A percentile compares a stretch with the other conserved stretches of the same genome.
These are phyloP conservation scores for Macrosteles quadrilineatus DNA, from an alignment of 1,140 invertebrate species.

Conservation along the genomic window DNA sequence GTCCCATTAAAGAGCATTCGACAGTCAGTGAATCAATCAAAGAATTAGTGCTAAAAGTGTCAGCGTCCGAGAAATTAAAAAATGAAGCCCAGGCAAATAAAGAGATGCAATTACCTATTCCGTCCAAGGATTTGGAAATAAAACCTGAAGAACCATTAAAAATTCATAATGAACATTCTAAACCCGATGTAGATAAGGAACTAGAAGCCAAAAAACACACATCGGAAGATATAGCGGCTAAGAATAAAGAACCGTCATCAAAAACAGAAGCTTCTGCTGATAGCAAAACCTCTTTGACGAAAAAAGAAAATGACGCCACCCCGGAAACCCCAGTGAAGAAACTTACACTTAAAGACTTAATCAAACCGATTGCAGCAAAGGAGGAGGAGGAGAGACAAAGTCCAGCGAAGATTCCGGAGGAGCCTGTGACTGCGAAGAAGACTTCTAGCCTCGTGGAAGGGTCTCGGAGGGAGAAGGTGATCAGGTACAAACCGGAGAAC, in stretches of 20 bases:
- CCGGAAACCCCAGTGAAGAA: not conserved
- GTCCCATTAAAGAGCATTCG: not conserved
- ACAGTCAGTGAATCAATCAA: conserved; percentile 7
- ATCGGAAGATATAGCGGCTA: no score
- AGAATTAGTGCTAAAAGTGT: not conserved
- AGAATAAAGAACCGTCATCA: no score
- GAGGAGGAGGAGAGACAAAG: not conserved
- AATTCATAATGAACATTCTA: no score
- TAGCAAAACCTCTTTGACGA: no score
- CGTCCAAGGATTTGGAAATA: no score
- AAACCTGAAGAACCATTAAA: no score
- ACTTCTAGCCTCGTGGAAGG: not conserved
- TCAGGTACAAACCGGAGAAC: not conserved
- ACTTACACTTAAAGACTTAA: not conserved
- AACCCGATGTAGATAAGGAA: no score
- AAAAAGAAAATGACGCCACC: no score
- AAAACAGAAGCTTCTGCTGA: no score
- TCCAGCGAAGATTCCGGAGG: not conserved
- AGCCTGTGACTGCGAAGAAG: not conserved
- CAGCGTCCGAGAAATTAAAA: not conserved
- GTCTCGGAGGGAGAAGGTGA: conserved; percentile 10
- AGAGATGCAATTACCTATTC: not conserved
- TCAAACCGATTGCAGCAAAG: conserved; percentile 6
- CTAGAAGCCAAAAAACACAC: no score
- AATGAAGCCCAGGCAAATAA: not conserved